These are phyloP conservation scores for Acheta domesticus DNA, from an alignment of 2,888 invertebrate genomes.

Conservation along the genomic window DNA sequence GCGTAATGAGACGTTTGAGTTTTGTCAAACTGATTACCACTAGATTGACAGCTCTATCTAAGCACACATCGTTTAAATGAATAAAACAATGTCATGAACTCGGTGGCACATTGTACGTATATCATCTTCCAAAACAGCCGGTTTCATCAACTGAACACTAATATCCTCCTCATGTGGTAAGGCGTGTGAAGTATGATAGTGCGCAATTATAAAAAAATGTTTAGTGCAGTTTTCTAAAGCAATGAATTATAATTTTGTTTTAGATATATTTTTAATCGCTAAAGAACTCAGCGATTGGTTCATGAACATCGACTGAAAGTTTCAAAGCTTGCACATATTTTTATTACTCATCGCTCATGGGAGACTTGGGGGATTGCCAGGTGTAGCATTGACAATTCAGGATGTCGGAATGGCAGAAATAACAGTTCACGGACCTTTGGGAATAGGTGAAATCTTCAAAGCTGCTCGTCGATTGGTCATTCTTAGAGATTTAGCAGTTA, in stretches of 20 bases:
- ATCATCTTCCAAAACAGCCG: too few relatives aligned
- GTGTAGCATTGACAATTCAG: conserved; percentile 79
- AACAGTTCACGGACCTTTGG: conserved; percentile 79
- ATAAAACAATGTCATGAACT: too few relatives aligned
- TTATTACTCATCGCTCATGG: conserved; percentile 83
- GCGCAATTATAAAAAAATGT: neutral
- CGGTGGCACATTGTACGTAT: too few relatives aligned
- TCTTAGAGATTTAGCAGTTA: conserved; percentile 66
- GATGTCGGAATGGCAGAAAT: conserved; percentile 77
- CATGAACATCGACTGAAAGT: conserved; percentile 83
- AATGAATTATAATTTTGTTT: conserved; percentile 2
- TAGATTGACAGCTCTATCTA: too few relatives aligned
- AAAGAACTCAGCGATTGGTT: conserved; percentile 82
- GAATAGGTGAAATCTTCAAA: conserved; percentile 68
- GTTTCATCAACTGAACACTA: too few relatives aligned
- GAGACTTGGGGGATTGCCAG: conserved; percentile 83
- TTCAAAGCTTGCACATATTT: conserved; percentile 76
- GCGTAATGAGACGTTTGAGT: too few relatives aligned
- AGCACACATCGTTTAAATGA: too few relatives aligned
- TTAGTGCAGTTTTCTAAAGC: neutral
- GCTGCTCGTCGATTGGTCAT: conserved; percentile 73
- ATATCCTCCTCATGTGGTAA: too few relatives aligned
- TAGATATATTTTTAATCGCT: conserved; percentile 90
- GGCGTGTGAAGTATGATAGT: conserved; percentile 48
- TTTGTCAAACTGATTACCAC: too few relatives aligned